Evolutionary conservation across 2,113 vertebrate species (phyloP).

Genomic region (Microtus ochrogaster): DNA sequence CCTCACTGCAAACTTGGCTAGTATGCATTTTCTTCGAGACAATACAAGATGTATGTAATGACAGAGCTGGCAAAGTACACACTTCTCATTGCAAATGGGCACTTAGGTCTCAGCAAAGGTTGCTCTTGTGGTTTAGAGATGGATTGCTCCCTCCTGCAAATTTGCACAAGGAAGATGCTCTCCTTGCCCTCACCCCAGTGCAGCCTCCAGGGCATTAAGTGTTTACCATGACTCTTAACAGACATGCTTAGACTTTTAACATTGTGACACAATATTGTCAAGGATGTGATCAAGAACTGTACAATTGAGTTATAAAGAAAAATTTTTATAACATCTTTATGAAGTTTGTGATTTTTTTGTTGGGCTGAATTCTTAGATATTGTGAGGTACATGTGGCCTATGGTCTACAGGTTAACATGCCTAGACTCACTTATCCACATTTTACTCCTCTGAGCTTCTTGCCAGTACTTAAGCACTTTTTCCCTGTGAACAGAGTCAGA

Average conservation of each 20-base stretch:
- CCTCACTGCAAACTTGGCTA: background rate
- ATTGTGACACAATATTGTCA: background rate
- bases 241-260: background rate
- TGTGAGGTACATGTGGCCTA: background rate
- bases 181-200: background rate
- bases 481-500: background rate
- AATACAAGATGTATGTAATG: background rate
- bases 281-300: background rate
- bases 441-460: background rate
- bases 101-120: background rate
- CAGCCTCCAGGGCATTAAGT: background rate
- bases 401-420: background rate
- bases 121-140: background rate
- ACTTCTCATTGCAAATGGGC: conserved; percentile 11
- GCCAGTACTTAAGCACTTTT: background rate
- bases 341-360: background rate
- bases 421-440: background rate
- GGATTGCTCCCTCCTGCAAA: background rate
- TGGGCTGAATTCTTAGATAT: background rate
- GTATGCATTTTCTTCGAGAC: background rate
- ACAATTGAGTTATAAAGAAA: background rate
- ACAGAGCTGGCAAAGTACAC: background rate
- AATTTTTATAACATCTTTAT: background rate
- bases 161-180: background rate
- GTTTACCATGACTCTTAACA: background rate